Conservation (phyloP, 1,140 invertebrate genomes). For the Drosophila novamexicana region DNA sequence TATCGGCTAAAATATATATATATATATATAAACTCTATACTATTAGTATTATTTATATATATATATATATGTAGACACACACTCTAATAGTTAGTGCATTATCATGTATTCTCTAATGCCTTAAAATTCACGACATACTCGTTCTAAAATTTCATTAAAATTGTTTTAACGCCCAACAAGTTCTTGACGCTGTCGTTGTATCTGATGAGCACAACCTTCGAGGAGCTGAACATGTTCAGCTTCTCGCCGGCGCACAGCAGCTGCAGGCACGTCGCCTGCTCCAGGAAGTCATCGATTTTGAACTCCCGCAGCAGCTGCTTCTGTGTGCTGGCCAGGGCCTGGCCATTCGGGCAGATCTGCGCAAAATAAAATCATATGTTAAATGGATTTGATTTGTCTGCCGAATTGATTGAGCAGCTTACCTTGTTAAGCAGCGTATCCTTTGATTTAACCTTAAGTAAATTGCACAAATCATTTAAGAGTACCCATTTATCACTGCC, state of each 20-base stretch:
- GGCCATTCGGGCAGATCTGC: conserved; percentile 79
- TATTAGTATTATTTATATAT: conserved; percentile 20
- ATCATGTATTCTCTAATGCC: conserved; percentile 18
- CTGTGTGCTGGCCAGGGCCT: conserved; percentile 84
- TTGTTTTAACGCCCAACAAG: conserved; percentile 83
- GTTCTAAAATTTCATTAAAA: conserved; percentile 84
- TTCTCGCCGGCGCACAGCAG: conserved; percentile 91
- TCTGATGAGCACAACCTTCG: conserved; percentile 92
- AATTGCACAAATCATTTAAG: conserved; percentile 90
- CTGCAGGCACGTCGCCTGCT: conserved; percentile 91
- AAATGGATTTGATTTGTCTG: neutral
- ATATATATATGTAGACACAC: conserved; percentile 49
- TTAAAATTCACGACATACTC: conserved; percentile 12
- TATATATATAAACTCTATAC: conserved; percentile 29
- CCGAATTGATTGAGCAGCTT: neutral
- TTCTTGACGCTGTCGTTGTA: conserved; percentile 90
- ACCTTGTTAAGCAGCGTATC: conserved; percentile 90
- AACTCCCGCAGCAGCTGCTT: conserved; percentile 89
- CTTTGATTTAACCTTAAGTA: conserved; percentile 89
- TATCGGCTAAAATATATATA: conserved; percentile 22
- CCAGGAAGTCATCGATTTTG: conserved; percentile 91
- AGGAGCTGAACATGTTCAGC: conserved; percentile 89
- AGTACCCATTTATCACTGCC: conserved; percentile 89
- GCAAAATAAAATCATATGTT: neutral
- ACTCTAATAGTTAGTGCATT: conserved; percentile 34